Percentiles rank a stretch among this genome's conserved stretches.
Conservation (phyloP, 2,797 vertebrate genomes). For the Pteronotus mesoamericanus region DNA sequence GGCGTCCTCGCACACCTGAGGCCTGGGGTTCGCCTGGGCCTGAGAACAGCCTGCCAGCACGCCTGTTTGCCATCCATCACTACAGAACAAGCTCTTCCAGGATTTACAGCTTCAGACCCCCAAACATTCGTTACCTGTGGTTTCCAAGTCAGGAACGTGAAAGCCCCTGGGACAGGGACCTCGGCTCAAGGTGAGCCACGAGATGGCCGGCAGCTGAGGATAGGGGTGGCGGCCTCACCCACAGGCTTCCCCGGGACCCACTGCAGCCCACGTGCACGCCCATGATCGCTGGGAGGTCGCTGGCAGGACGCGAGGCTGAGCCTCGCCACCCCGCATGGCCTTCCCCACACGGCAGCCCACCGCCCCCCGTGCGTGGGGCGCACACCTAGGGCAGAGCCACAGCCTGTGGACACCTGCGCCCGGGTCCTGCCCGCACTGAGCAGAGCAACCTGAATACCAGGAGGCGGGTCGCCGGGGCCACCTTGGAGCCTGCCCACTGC, state of each 20-base stretch:
- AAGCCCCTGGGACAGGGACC: background rate
- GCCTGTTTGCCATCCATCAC: background rate
- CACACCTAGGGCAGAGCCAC: background rate
- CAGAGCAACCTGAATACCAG: background rate
- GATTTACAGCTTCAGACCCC: background rate
- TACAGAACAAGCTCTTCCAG: background rate
- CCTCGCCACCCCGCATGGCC: background rate
- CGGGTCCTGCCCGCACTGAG: fast-evolving
- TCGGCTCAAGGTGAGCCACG: background rate
- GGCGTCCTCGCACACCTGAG: background rate
- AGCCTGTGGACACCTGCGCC: background rate
- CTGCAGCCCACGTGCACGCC: background rate
- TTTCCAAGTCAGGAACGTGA: background rate
- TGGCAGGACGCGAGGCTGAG: background rate
- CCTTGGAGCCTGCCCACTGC: background rate
- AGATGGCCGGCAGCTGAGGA: background rate
- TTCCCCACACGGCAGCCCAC: background rate
- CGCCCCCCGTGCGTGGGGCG: too few relatives aligned
- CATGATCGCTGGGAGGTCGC: background rate
- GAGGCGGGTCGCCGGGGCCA: background rate
- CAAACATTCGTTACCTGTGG: background rate
- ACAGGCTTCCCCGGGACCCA: background rate
- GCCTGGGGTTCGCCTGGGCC: background rate
- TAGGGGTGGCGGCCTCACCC: background rate
- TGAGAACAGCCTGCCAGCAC: background rate